Conservation (phyloP, 2,113 vertebrate genomes). For the Sander vitreus region DNA sequence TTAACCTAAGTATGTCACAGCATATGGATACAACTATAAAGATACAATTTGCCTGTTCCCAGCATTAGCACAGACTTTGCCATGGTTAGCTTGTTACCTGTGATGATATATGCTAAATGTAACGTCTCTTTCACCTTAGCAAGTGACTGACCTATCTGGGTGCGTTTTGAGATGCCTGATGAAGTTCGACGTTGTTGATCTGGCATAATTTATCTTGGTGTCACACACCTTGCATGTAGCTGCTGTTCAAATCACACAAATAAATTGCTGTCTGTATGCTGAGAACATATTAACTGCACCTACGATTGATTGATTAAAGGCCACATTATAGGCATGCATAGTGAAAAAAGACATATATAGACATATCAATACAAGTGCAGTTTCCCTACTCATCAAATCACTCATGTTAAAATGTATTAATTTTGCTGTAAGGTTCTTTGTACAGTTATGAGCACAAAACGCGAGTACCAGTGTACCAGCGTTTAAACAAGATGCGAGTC, state of each 20-base stretch:
- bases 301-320: not conserved
- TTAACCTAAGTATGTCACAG: too few relatives aligned
- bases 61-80: too few relatives aligned
- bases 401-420: not conserved
- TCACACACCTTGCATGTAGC: too few relatives aligned
- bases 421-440: not conserved
- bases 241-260: not conserved
- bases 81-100: too few relatives aligned
- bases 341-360: not conserved
- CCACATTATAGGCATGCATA: not conserved
- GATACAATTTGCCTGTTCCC: too few relatives aligned
- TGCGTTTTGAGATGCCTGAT: too few relatives aligned
- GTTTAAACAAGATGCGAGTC: not conserved
- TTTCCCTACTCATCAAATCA: not conserved
- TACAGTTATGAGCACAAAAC: not conserved
- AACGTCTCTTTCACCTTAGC: too few relatives aligned
- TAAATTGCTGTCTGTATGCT: not conserved
- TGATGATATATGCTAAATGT: too few relatives aligned
- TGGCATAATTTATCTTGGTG: too few relatives aligned
- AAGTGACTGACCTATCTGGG: too few relatives aligned
- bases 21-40: too few relatives aligned
- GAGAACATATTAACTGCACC: not conserved
- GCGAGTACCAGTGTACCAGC: not conserved
- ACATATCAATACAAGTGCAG: not conserved
- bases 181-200: too few relatives aligned